Conservation (phyloP, 2,888 invertebrate genomes). For the Lagria hirta region DNA sequence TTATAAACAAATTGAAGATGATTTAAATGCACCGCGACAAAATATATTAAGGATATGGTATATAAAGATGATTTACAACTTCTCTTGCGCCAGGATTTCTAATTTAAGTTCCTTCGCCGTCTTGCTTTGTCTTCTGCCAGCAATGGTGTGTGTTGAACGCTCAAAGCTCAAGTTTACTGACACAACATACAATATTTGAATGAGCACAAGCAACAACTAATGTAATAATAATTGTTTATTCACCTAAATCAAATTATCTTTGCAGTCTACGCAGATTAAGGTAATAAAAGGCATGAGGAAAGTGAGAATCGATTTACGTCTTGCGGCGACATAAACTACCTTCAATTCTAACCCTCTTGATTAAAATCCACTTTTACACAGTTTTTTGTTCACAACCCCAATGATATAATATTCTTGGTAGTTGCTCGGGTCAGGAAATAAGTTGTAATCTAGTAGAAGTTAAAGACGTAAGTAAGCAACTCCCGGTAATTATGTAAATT, state of each 20-base stretch:
- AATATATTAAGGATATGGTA: conserved; percentile 15
- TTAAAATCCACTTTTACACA: too few species aligned
- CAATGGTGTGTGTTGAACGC: conserved; percentile 16
- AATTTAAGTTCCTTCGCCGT: conserved; percentile 21
- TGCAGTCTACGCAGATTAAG: conserved; percentile 10
- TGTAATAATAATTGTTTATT: conserved; percentile 20
- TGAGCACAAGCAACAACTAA: conserved; percentile 18
- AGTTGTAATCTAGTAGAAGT: too few species aligned
- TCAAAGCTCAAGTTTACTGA: conserved; percentile 14
- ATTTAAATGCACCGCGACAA: conserved; percentile 12
- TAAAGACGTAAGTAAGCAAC: too few species aligned
- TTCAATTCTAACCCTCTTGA: conserved; percentile 16
- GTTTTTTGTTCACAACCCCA: too few species aligned
- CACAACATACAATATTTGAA: conserved; percentile 17
- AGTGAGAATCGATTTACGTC: conserved; percentile 10
- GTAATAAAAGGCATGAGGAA: conserved; percentile 10
- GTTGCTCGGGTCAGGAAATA: too few species aligned
- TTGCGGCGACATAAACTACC: conserved; percentile 11
- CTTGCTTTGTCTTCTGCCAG: conserved; percentile 20
- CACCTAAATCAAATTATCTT: conserved; percentile 7
- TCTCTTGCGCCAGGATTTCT: conserved; percentile 14
- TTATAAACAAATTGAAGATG: conserved; percentile 11
- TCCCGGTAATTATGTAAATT: conserved; percentile 13
- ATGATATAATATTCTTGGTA: too few species aligned
- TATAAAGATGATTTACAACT: conserved; percentile 20